Evolutionary conservation across 2,113 vertebrate genomes (phyloP), one percentile per base, ranked within the genome.

Genomic region (Rhadina sibilatrix): DNA sequence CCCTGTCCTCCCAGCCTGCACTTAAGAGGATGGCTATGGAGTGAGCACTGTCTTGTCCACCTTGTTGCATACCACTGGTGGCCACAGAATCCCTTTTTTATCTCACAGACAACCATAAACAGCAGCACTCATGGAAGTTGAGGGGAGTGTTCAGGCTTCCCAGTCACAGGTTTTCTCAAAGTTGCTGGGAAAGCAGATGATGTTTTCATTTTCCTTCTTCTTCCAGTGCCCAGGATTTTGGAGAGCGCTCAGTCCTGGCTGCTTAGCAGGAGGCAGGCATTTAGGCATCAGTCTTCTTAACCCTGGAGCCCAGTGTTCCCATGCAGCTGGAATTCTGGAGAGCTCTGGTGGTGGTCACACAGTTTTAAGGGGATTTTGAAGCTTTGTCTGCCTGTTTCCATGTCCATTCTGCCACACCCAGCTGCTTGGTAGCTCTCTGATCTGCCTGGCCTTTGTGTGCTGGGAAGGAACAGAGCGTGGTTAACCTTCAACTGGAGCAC

Each of bases 121-220:
- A 53, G 8, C n/a, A 52, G 38, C 22, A 5, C 16, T 57, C 2
- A 0, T 68, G 1, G 15, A 82, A 54, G 15, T 1, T 1, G 2
- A 59, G 44, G 44, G 17, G 28, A 35, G 6, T 7, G 3, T 60
- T 64, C 27, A 63, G 64, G 40, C 22, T 53, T 49, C 24, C 35
- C 0, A 1, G 20, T 61, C 20, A 37, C 35, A 38, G 24, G 4
- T 56, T 70, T 88, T 75, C 44, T 59, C 37, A 27, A 31, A 79
- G 37, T 57, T 57, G 22, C n/a, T 64, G 57, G 50, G 78, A 31
- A 85, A 69, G 53, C 1, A 7, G 47, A 31, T 49, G 10, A 5
- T 72, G 12, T 21, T 72, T 69, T 77, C 2, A 4, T 69, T 53
- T 86, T 38, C 7, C 30, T 88, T 79, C 65, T 16, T 72, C 44